Evolutionary conservation across 2,888 invertebrate species (phyloP), one percentile per base, ranked within the genome.

Genomic region (Ophonus ardosiacus): DNA sequence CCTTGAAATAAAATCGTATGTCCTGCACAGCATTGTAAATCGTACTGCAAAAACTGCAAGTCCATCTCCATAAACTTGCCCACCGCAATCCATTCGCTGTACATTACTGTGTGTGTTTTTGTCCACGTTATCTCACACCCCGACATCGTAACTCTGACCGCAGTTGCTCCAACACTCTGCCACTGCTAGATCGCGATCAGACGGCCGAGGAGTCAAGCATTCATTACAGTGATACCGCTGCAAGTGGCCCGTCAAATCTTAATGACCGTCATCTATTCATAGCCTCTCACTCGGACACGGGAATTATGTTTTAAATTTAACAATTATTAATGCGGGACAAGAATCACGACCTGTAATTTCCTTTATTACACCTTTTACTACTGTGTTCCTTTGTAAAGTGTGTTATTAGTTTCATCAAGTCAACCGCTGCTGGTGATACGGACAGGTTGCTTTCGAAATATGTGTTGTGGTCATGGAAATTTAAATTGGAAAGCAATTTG

Each of bases 231-330:
- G 59, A 82, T 82, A 82, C 59, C 38, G 59, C 71, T 71, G 74
- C 56, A 82, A 82, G 82, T 82, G 82, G 71, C 74, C 82, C 56
- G 82, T 82, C 82, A 82, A 82, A 82, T 82, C 56, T 31, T 82
- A 82, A 82, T 82, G 82, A 71, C 82, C 31, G 38, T 18, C 68
- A 82, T 82, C 74, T 74, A 82, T 82, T 82, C 82, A 82, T 82
- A 74, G 71, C 38, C 71, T 74, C 82, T 71, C 82, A 71, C 82
- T 31, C 68, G 51, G 43, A 63, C 7, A 40, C 43, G 21, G 13
- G 56, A 76, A 51, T 76, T 76, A 82, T 59, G 57, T 68, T 82
- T 68, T 51, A 82, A 82, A 82, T 71, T 56, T 51, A 56, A 71
- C 71, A 82, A 82, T 82, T 82, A 71, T 71, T 82, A 82, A 82